Base-by-base conservation (phyloP, 2,797 vertebrate genomes). In the Diglossa cyanea region DNA sequence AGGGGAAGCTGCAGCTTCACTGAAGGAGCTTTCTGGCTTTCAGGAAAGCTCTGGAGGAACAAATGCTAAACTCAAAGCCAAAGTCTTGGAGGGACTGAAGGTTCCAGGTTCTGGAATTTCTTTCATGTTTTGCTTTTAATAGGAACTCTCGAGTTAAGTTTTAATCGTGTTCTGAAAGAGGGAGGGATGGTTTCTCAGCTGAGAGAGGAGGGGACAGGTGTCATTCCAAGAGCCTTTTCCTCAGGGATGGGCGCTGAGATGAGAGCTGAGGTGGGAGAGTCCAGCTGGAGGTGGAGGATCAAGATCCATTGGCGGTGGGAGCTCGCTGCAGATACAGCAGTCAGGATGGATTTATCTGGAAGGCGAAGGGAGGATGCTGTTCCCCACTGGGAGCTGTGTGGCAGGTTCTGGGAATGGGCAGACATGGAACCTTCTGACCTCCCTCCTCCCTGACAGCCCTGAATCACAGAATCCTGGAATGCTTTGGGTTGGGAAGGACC, bases 1-100 rank as follows among this genome's bases (percentile, higher is more conserved):
- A 91, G 78, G 95, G 86, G 91, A 94, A 94, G 74, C 42, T 1
- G 93, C 84, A 66, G 50, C 81, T 76, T 73, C 91, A 53, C 78
- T 75, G 90, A 80, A 93, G 89, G 91, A 95, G 76, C 37, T 80
- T 79, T 72, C 83, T 71, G 48, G 92, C 93, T 95, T 94, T 92
- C 82, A 94, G 92, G 89, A 95, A 91, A 48, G 84, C 95, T 93
- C 84, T 55, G 63, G 94, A 95, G 86, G 85, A 86, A 62, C 66
- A 86, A 88, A 92, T 51, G 50, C 58, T 71, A 33, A 65, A 75
- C 78, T 95, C 58, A 90, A 94, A 95, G 85, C 79, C 86, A 33
- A 77, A 72, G 31, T 79, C 86, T 78, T 86, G 65, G 73, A 93
- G 48, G 17, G 45, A 60, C 37, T 39, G 79, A 74, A 81, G 60